Percentiles rank a stretch among this genome's conserved stretches.
Conservation (phyloP, 2,113 vertebrate genomes). For the Ranitomeya variabilis region DNA sequence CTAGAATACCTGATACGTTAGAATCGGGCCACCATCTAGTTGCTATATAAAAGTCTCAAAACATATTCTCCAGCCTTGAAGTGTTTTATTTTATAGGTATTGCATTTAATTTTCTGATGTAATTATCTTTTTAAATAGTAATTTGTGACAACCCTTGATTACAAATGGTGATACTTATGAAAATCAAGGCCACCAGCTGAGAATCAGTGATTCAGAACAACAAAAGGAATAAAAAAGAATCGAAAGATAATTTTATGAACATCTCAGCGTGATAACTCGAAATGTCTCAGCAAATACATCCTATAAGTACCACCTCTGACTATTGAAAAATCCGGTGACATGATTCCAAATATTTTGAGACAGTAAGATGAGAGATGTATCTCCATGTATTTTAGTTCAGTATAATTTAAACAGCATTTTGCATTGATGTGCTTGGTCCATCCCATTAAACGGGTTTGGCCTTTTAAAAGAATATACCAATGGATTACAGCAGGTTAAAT, state of each 20-base stretch:
- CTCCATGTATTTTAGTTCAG: background rate
- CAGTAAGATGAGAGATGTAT: background rate
- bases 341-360: background rate
- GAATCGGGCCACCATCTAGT: no score
- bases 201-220: background rate
- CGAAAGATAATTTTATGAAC: background rate
- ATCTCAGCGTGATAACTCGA: background rate
- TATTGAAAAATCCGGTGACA: background rate
- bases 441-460: background rate
- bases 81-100: background rate
- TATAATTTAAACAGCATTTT: background rate
- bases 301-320: background rate
- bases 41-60: no score
- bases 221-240: background rate
- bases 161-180: background rate
- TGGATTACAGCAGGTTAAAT: background rate
- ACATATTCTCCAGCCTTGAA: no score
- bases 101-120: background rate
- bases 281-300: background rate
- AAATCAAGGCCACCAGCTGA: background rate
- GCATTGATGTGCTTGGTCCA: background rate
- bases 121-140: background rate
- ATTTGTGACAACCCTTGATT: background rate
- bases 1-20: no score
- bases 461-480: background rate